phyloP scores from a whole-genome alignment of 2,888 invertebrate genomes.

The Polymixis lichenea region DNA sequence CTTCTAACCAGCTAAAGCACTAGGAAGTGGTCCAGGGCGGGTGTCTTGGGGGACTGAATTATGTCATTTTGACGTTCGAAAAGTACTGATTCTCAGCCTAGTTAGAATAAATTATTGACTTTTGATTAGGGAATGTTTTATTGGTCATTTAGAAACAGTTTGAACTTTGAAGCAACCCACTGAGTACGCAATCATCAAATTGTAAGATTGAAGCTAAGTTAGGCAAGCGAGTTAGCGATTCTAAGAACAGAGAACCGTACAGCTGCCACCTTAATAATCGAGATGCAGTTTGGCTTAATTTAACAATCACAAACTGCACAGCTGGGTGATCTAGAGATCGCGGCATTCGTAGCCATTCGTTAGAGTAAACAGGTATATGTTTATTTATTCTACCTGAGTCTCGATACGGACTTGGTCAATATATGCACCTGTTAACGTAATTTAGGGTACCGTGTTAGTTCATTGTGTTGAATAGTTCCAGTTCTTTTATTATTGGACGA shows the following conservation, averaged over 20 bases:
- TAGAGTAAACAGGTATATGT: slow-evolving; percentile 18
- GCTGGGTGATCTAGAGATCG: slow-evolving; percentile 3
- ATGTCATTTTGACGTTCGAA: background rate
- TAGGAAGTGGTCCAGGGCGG: background rate
- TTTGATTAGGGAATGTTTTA: background rate
- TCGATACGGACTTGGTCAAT: slow-evolving; percentile 1
- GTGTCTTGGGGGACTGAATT: background rate
- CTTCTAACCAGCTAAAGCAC: background rate
- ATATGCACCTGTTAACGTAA: slow-evolving; percentile 6
- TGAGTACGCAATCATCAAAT: background rate
- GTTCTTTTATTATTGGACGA: background rate
- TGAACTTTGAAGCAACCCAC: background rate
- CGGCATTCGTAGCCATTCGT: background rate
- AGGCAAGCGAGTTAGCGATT: background rate
- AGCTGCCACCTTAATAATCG: slow-evolving; percentile 3
- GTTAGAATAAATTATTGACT: background rate
- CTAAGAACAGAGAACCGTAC: background rate
- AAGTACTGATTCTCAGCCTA: background rate
- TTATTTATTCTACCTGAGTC: slow-evolving; percentile 29
- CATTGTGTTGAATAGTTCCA: background rate
- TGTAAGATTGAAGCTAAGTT: background rate
- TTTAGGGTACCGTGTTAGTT: slow-evolving; percentile 10
- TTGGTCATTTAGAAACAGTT: background rate
- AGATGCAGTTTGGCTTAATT: slow-evolving; percentile 24
- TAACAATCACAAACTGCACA: slow-evolving; percentile 36